A percentile compares a stretch with the other conserved stretches of the same genome.
phyloP scores from a whole-genome alignment of 2,888 invertebrate species.

The Strigamia crassipes region DNA sequence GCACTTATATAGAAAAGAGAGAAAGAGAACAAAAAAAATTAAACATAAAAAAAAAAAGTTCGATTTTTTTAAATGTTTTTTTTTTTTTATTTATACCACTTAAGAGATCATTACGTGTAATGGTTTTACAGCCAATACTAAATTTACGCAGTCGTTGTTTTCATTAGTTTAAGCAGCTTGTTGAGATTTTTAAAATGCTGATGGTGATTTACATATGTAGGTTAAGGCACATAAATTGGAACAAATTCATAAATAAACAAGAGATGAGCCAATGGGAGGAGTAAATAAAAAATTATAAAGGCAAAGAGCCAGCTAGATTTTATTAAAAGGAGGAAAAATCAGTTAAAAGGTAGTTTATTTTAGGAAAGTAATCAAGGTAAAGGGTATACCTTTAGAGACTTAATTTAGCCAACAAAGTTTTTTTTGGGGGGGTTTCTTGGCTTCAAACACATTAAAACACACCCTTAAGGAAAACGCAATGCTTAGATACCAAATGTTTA shows the following conservation, averaged over 20 bases:
- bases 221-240: slow-evolving; percentile 2
- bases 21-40: not conserved
- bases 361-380: slow-evolving; percentile 11
- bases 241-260: not conserved
- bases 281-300: not conserved
- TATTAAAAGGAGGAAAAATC: not conserved
- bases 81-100: not conserved
- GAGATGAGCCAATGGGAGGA: slow-evolving; percentile 17
- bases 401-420: not conserved
- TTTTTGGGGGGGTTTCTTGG: not conserved
- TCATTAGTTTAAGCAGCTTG: too few species aligned
- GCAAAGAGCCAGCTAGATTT: slow-evolving; percentile 4
- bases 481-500: not conserved
- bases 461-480: slow-evolving; percentile 1
- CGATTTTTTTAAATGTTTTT: not conserved
- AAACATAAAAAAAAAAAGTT: not conserved
- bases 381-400: not conserved
- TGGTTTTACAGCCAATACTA: not conserved
- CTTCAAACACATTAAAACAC: slow-evolving; percentile 8
- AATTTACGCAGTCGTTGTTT: too few species aligned
- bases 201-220: not conserved
- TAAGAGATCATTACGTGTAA: not conserved
- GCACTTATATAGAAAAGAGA: not conserved
- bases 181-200: not conserved
- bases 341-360: slow-evolving; percentile 1